phyloP scores from a whole-genome alignment of 1,140 invertebrate species.

The Zaprionus gabonicus region DNA sequence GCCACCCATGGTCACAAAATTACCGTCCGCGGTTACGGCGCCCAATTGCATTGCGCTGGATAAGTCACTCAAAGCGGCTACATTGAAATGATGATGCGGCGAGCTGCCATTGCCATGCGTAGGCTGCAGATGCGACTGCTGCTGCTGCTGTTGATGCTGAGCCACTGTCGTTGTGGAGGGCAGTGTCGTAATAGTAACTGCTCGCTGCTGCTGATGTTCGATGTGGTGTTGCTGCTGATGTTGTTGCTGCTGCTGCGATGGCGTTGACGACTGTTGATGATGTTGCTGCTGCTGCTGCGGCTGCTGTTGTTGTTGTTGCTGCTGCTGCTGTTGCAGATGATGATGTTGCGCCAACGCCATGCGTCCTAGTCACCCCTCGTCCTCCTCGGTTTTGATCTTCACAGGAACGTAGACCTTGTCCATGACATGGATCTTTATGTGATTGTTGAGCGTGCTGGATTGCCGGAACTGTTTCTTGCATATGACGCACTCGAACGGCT shows the following conservation, averaged over 20 bases:
- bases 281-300: conserved; percentile 60
- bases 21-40: conserved; percentile 77
- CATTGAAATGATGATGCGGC: conserved; percentile 77
- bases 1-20: conserved; percentile 81
- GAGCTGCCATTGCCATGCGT: conserved; percentile 60
- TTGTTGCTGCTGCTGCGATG: conserved; percentile 51
- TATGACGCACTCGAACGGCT: conserved; percentile 84
- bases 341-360: conserved; percentile 79
- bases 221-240: conserved; percentile 56
- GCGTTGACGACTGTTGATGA: conserved; percentile 56
- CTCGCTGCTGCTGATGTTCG: conserved; percentile 66
- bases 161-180: conserved; percentile 60
- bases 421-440: conserved; percentile 84
- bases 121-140: conserved; percentile 58
- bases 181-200: conserved; percentile 65
- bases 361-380: conserved; percentile 84
- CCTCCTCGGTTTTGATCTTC: conserved; percentile 84
- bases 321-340: conserved; percentile 63
- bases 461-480: conserved; percentile 84
- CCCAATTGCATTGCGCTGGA: conserved; percentile 77
- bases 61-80: conserved; percentile 71
- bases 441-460: conserved; percentile 84
- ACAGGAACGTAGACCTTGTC: conserved; percentile 84
- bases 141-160: conserved; percentile 60
- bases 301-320: conserved; percentile 46